Evolutionary conservation across 2,113 vertebrate genomes (phyloP).

Genomic region (Pedetes capensis): DNA sequence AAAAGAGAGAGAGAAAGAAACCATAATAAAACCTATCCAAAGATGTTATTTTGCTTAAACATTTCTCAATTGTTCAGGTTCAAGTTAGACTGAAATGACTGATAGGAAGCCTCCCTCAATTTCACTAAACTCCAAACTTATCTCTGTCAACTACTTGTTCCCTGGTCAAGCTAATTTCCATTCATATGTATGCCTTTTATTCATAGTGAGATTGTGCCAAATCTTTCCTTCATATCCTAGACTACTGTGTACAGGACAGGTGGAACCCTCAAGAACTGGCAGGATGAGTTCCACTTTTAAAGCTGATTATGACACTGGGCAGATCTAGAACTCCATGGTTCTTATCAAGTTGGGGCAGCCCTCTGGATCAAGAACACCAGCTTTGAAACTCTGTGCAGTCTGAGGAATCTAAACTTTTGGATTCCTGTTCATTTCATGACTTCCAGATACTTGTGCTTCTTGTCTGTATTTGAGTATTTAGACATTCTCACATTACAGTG

Average conservation of each 20-base stretch:
- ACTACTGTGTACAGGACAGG: background rate
- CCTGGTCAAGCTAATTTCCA: background rate
- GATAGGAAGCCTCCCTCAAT: background rate
- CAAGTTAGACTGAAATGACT: background rate
- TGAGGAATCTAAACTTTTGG: background rate
- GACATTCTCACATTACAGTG: background rate
- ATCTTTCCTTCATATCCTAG: background rate
- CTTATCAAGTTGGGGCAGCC: background rate
- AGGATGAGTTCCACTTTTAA: background rate
- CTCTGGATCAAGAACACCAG: background rate
- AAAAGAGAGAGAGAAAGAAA: no score
- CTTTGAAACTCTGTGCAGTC: background rate
- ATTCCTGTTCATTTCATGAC: background rate
- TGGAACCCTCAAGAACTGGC: background rate
- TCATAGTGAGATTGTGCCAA: background rate
- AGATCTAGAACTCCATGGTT: background rate
- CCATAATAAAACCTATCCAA: background rate
- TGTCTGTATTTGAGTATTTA: background rate
- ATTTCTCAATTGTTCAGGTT: background rate
- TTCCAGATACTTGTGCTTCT: background rate
- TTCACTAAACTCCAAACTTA: background rate
- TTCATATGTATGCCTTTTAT: background rate
- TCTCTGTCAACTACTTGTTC: background rate
- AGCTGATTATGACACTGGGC: background rate
- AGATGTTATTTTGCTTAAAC: background rate